Percentiles rank a stretch among this genome's conserved stretches.
Conservation (phyloP, 2,888 invertebrate genomes). For the Eupithecia subfuscata region DNA sequence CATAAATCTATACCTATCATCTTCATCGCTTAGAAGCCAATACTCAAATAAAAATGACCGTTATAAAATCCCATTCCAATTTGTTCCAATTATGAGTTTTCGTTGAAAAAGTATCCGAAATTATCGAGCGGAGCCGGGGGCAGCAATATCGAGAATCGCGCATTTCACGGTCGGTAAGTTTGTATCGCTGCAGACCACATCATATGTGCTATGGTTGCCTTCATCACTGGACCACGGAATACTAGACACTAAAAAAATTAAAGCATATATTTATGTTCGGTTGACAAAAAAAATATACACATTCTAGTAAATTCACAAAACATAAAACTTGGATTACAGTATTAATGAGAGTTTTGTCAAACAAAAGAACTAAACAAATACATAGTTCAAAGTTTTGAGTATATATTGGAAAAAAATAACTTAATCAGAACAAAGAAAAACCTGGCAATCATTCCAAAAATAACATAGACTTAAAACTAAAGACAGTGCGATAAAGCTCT, state of each 20-base stretch:
- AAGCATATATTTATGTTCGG: background rate
- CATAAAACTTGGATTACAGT: background rate
- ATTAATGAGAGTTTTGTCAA: background rate
- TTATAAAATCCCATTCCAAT: conserved; percentile 37
- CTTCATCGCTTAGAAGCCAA: background rate
- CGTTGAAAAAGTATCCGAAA: conserved; percentile 63
- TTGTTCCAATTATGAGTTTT: conserved; percentile 42
- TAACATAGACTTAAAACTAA: background rate
- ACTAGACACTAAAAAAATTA: background rate
- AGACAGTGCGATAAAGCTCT: conserved; percentile 1
- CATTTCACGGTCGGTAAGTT: conserved; percentile 82
- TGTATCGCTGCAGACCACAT: conserved; percentile 39
- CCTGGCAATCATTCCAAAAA: background rate
- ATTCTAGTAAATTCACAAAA: background rate
- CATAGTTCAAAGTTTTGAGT: background rate
- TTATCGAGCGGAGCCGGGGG: conserved; percentile 63
- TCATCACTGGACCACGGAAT: background rate
- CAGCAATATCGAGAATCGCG: conserved; percentile 73
- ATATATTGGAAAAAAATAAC: background rate
- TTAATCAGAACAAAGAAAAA: background rate
- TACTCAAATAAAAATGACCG: conserved; percentile 29
- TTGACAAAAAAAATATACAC: too few relatives aligned
- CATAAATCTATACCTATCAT: background rate
- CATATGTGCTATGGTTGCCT: conserved; percentile 5
- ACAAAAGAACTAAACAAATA: background rate